Conservation (phyloP, 2,113 vertebrate genomes). For the Caranx melampygus region DNA sequence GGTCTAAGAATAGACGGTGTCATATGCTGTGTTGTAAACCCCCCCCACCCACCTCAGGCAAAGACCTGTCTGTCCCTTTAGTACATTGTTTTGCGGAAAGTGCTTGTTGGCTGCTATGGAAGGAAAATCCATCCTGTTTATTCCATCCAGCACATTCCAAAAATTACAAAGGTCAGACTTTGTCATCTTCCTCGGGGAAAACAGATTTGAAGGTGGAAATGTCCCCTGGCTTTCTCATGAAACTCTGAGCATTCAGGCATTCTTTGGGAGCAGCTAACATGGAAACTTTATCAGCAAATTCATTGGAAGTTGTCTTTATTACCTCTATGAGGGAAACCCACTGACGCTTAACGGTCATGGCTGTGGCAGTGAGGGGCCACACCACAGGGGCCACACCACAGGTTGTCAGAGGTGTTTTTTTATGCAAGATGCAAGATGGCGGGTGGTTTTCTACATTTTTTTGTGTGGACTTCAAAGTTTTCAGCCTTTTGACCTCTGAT, state of each 20-base stretch:
- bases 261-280: not conserved
- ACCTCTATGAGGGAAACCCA: constrained; percentile 25
- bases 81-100: not conserved
- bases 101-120: constrained; percentile 5
- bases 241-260: not conserved
- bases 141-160: constrained; percentile 48
- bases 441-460: not conserved
- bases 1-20: not conserved
- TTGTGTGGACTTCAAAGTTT: not conserved
- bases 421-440: not conserved
- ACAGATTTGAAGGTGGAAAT: constrained; percentile 48
- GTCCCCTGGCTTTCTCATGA: constrained; percentile 22
- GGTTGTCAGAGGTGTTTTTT: not conserved
- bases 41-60: no score
- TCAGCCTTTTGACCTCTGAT: not conserved
- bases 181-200: constrained; percentile 54
- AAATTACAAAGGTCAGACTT: constrained; percentile 51
- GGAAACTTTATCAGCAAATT: constrained; percentile 22
- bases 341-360: not conserved
- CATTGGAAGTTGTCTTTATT: not conserved
- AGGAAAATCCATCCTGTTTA: constrained; percentile 71
- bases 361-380: not conserved
- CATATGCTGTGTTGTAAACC: not conserved
- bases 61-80: constrained; percentile 1
- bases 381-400: accelerated